Base-by-base conservation (phyloP, 2,797 vertebrate genomes). In the Channa striata region DNA sequence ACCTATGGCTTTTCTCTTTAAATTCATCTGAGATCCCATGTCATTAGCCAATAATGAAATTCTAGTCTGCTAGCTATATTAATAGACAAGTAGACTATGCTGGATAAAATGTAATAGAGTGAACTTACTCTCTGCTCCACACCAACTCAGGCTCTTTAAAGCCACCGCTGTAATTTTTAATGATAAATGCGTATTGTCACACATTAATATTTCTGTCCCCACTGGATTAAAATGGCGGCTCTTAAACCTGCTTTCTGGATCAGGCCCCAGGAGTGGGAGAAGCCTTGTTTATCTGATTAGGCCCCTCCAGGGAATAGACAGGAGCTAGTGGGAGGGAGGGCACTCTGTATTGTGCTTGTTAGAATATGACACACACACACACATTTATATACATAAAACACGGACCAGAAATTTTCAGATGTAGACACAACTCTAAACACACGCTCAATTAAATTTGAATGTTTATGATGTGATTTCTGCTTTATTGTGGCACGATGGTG, bases 241-340 rank as follows among this genome's bases (percentile, higher is more conserved):
- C 43, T 11, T 44, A 44, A 44, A 44, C 43, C n/a, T n/a, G 8
- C 39, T 12, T 30, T 50, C 43, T 44, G 43, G 43, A 44, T 44
- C 43, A 44, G 43, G 43, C 43, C 43, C 43, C 60, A 67, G 74
- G 68, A 87, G 72, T 84, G 74, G 80, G 82, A 62, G 68, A 69
- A 77, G 58, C 72, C 66, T 60, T 86, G 62, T 87, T 89, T 84
- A 68, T 87, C 58, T 90, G 84, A 89, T 85, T 87, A 78, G 70
- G 11, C 30, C 59, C 59, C 81, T 74, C 74, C 61, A 62, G 84
- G 78, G 82, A 85, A 81, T 49, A 59, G 62, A 69, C 74, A 80
- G 53, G 65, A 74, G 59, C 58, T 53, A 25, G 69, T 60, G 50
- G 50, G 59, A 64, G 49, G 58, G 57, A 75, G 46, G 46, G 39